Percentiles rank a stretch among this genome's conserved stretches.
phyloP scores from a whole-genome alignment of 2,888 invertebrate genomes.

The Apocheima hispidaria region DNA sequence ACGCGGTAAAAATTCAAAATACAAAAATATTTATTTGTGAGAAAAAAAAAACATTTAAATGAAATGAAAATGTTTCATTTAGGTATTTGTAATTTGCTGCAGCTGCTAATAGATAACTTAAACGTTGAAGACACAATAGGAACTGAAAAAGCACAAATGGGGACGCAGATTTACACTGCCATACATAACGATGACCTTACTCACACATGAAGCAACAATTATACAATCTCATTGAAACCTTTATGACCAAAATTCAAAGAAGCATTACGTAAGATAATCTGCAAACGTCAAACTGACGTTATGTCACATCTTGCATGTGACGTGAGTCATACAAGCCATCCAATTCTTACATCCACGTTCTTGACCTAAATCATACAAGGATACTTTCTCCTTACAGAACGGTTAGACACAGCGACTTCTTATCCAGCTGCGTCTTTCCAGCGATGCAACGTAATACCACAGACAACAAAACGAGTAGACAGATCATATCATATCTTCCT shows the following conservation, averaged over 20 bases:
- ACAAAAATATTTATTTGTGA: no score
- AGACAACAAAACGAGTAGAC: no score
- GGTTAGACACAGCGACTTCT: neutral
- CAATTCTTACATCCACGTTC: conserved; percentile 44
- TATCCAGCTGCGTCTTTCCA: no score
- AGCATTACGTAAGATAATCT: conserved; percentile 20
- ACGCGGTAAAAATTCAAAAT: no score
- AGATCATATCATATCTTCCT: no score
- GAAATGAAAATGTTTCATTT: no score
- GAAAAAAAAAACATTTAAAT: no score
- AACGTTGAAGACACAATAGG: no score
- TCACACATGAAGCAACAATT: conserved; percentile 13
- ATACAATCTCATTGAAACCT: conserved; percentile 21
- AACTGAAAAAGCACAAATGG: neutral
- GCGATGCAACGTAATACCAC: no score
- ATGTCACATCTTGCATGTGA: conserved; percentile 46
- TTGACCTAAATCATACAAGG: conserved; percentile 55
- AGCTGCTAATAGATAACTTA: no score
- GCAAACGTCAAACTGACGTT: conserved; percentile 21
- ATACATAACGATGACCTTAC: neutral
- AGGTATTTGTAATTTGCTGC: no score
- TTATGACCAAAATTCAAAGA: conserved; percentile 17
- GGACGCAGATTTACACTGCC: neutral
- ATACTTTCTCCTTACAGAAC: conserved; percentile 49
- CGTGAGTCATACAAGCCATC: conserved; percentile 35